These are phyloP conservation scores for Pangasius larnaudii DNA, from an alignment of 2,797 vertebrate species.

Conservation along the genomic window DNA sequence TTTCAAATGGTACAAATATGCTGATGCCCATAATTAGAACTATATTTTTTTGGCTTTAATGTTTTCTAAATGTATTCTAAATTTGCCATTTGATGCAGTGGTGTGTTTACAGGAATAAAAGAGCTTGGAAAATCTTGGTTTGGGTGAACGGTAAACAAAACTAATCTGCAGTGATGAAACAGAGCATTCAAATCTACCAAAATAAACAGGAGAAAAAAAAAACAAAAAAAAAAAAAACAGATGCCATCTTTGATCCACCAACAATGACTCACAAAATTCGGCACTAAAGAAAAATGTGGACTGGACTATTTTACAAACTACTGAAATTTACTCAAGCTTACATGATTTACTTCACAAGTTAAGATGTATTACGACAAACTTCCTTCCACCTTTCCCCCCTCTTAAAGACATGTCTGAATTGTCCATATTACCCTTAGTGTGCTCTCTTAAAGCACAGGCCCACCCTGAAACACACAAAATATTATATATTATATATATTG, in stretches of 20 bases:
- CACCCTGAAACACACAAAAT: background rate
- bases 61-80: constrained; percentile 45
- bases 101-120: constrained; percentile 58
- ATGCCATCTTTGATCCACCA: constrained; percentile 53
- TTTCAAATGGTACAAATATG: constrained; percentile 58
- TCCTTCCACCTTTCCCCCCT: background rate
- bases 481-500: background rate
- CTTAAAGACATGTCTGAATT: background rate
- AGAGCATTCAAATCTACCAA: constrained; percentile 49
- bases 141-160: constrained; percentile 54
- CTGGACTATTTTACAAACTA: constrained; percentile 37
- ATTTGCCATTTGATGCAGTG: constrained; percentile 55
- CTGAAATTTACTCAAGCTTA: constrained; percentile 24
- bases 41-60: constrained; percentile 58
- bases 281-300: constrained; percentile 30
- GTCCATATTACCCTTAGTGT: too few species aligned
- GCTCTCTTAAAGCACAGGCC: background rate
- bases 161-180: constrained; percentile 60
- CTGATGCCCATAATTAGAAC: constrained; percentile 57
- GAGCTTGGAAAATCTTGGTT: constrained; percentile 54
- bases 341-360: constrained; percentile 11
- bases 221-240: constrained; percentile 48
- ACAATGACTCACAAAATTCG: constrained; percentile 40
- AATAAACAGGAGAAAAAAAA: constrained; percentile 57
- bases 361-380: background rate